A percentile compares a stretch with the other conserved stretches of the same genome.
phyloP scores from a whole-genome alignment of 2,113 vertebrate species.

The Amblyopsis rosae region DNA sequence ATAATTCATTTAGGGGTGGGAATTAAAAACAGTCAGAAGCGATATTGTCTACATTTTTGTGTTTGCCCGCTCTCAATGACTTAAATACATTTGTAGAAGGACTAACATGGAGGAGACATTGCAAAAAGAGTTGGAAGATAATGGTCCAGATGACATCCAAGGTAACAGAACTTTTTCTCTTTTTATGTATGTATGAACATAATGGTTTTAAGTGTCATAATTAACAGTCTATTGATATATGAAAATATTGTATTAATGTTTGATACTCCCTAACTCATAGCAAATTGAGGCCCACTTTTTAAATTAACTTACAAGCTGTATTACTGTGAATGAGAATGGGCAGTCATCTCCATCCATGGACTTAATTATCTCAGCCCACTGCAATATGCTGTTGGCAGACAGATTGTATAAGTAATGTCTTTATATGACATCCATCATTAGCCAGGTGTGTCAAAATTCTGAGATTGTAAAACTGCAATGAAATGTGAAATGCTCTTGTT shows the following conservation, averaged over 20 bases:
- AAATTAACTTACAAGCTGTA: neutral
- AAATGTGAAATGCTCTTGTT: neutral
- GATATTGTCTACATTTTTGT: constrained; percentile 40
- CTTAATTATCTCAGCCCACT: neutral
- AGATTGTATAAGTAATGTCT: neutral
- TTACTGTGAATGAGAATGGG: neutral
- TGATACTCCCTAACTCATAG: neutral
- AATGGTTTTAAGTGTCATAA: neutral
- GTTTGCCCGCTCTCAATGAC: constrained; percentile 42
- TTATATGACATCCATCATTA: neutral
- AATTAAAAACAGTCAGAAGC: constrained; percentile 66
- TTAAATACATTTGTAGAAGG: constrained; percentile 62
- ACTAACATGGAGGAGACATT: constrained; percentile 71
- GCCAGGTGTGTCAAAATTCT: neutral
- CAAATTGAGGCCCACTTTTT: neutral
- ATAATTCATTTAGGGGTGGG: constrained; percentile 76
- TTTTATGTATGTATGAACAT: neutral
- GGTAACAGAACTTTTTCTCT: constrained; percentile 53
- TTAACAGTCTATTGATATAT: constrained; percentile 11
- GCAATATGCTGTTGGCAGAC: neutral
- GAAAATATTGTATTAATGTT: neutral
- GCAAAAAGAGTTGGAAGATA: constrained; percentile 54
- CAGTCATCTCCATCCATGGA: neutral
- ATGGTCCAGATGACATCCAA: constrained; percentile 61
- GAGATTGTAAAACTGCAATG: neutral